These are phyloP conservation scores for Hypsibius dujardini DNA, from an alignment of 1,140 invertebrate genomes.

Conservation along the genomic window DNA sequence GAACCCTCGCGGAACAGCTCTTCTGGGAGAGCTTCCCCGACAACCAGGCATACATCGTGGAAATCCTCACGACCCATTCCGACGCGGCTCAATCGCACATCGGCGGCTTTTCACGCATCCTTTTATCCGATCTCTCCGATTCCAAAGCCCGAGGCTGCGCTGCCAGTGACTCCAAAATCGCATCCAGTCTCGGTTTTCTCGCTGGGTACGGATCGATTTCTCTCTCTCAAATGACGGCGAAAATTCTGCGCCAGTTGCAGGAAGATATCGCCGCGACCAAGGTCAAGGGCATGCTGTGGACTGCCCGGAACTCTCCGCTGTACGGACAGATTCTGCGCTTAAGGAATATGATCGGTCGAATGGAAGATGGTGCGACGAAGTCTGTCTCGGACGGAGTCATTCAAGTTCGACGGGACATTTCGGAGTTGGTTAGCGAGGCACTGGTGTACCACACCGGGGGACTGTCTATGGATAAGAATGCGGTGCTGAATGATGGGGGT, in stretches of 20 bases:
- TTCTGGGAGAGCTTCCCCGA: constrained; percentile 16
- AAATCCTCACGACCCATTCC: background rate
- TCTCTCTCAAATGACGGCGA: background rate
- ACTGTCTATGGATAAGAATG: background rate
- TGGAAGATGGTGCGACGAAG: background rate
- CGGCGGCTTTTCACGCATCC: background rate
- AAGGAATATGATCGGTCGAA: background rate
- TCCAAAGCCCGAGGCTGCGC: no score
- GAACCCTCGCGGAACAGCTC: background rate
- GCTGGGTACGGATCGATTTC: no score
- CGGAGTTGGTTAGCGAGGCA: background rate
- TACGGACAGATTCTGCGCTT: constrained; percentile 7
- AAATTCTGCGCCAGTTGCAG: background rate
- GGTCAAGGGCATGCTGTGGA: background rate
- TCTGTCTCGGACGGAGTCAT: background rate
- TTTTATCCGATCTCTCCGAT: background rate
- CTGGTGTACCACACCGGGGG: background rate
- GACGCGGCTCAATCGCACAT: background rate
- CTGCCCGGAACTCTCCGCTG: constrained; percentile 11
- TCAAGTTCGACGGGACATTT: background rate
- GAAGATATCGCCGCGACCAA: background rate
- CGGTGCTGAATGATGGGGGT: background rate
- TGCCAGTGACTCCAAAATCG: background rate
- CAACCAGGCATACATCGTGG: background rate
- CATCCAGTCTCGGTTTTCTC: background rate